A percentile compares a stretch with the other conserved stretches of the same genome.
phyloP scores from a whole-genome alignment of 92 coral and sea anemone species.

The Umimayanthus kanabou region DNA sequence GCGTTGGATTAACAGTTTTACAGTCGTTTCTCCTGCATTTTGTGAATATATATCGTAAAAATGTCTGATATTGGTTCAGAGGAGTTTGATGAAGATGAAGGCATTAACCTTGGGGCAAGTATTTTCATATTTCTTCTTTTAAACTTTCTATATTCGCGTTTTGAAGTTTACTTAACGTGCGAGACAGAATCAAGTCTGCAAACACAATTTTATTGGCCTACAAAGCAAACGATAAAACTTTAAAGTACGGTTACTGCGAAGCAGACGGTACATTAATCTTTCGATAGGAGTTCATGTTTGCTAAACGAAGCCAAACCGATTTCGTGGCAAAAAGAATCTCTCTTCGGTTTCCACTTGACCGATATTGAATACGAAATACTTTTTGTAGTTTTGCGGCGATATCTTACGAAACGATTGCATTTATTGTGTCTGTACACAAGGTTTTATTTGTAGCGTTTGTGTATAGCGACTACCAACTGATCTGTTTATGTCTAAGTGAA shows the following conservation, averaged over 20 bases:
- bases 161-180: slow-evolving; percentile 30
- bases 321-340: not conserved
- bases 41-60: not conserved
- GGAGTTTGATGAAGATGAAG: slow-evolving; percentile 95
- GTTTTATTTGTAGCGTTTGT: not conserved
- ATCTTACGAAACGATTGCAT: not conserved
- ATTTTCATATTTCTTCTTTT: not conserved
- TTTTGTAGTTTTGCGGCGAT: not conserved
- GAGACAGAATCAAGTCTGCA: slow-evolving; percentile 1
- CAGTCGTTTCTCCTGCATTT: slow-evolving; percentile 12
- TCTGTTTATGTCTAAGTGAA: too few relatives aligned
- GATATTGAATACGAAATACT: not conserved
- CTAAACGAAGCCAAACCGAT: not conserved
- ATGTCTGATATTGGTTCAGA: slow-evolving; percentile 98
- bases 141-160: not conserved
- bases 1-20: not conserved
- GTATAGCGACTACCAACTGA: not conserved
- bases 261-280: not conserved
- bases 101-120: slow-evolving; percentile 94
- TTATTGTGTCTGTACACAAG: not conserved
- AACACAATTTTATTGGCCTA: slow-evolving; percentile 26
- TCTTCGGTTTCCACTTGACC: not conserved
- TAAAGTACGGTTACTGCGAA: not conserved
- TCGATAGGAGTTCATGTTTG: not conserved
- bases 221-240: not conserved